Evolutionary conservation across 2,888 invertebrate genomes (phyloP), one percentile per base, ranked within the genome.

Genomic region (Gymnocheta viridis): DNA sequence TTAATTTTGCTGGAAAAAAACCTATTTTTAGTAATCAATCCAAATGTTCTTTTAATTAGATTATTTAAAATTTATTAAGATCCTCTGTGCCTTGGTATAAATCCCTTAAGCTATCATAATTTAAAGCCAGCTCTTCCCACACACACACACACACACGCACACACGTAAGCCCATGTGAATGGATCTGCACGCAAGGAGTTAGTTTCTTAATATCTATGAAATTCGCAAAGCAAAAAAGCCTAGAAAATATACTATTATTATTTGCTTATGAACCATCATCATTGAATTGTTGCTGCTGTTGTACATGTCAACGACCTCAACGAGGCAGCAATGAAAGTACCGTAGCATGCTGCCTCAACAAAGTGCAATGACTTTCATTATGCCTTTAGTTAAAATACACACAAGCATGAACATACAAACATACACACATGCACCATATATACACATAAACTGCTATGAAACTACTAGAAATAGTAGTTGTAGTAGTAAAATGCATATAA

Each of bases 291-390:
- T 47, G 38, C 14, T 56, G 41, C 5, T 73, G 38, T 19, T 19
- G 29, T 47, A 69, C 56, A 79, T 81, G 83, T 81, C 83, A 82
- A 81, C 82, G 81, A 82, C 86, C 80, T 70, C 76, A 76, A 69
- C 67, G 70, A 81, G 70, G 80, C 82, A 85, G 85, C 86, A 86
- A 86, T 85, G 87, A 86, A 87, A 87, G 86, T 87, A 86, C 86
- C 86, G 87, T 80, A 83, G 80, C 80, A 70, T 49, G 62, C 67
- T 78, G 78, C 70, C 58, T 79, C 81, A 67, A 62, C 86, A 87
- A 69, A 87, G 86, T 87, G 86, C 86, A 87, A 86, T 86, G 86
- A 87, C 87, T 86, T 86, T 86, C 86, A 79, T 86, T 82, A 69
- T 80, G 86, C 82, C 76, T 81, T 81, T 76, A 79, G 73, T 64